Base-by-base conservation (phyloP, 2,888 invertebrate species). In the Eulithis testata region DNA sequence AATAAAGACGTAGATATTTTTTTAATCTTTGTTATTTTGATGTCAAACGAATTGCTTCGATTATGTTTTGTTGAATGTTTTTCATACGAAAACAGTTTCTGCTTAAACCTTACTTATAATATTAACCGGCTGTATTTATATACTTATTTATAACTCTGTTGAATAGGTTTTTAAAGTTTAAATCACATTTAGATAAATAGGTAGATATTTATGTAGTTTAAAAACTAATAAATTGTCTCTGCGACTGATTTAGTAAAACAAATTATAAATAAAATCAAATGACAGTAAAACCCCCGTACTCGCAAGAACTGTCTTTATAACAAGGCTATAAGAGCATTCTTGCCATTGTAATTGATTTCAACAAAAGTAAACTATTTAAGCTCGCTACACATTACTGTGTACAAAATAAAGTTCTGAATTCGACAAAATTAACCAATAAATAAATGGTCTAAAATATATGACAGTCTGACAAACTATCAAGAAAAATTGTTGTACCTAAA, bases 121-220 rank as follows among this genome's bases (percentile, higher is more conserved):
- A 40, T 53, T 54, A 4, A 37, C 27, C 8, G 45, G 51, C 51
- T 60, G 45, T 55, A 45, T 55, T 57, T 7, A 44, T 63, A 53
- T 53, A n/a, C 51, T 37, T 65, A 57, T 56, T 60, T 65, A 65
- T 47, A 31, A 43, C 53, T 54, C 52, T 60, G 57, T 63, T 65
- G 27, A 59, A 49, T 64, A 65, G 54, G 59, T 69, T 53, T n/a
- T 37, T 14, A 53, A 45, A 57, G 37, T 55, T 27, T 55, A 51
- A 62, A 58, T 58, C 58, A 62, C 37, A 47, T 50, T 45, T 55
- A 54, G 54, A 11, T 61, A 51, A 43, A 54, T 62, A 62, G 65
- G 43, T 62, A 66, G 61, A 50, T 60, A 55, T 45, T 50, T 50
- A 58, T 47, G 47, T 62, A 49, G 43, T 53, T 44, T 52, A 52